Conservation (phyloP, 2,113 vertebrate species). For the Cyphomyrus discorhynchus region DNA sequence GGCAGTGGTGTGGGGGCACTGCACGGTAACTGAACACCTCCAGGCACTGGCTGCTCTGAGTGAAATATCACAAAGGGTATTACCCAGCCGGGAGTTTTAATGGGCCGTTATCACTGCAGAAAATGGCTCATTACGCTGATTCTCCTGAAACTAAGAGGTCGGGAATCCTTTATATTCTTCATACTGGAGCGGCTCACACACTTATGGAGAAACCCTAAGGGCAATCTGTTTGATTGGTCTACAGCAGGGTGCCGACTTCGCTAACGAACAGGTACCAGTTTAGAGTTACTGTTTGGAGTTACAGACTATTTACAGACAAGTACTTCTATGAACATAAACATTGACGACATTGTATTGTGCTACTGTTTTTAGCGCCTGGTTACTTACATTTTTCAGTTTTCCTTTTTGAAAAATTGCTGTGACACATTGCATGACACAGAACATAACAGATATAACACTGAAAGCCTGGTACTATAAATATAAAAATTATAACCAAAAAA, state of each 20-base stretch:
- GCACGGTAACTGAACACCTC: background rate
- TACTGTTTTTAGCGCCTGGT: background rate
- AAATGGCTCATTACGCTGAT: background rate
- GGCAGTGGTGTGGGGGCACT: background rate
- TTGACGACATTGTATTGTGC: background rate
- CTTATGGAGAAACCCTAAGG: background rate
- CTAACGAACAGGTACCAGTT: background rate
- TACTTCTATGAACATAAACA: background rate
- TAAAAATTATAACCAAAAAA: background rate
- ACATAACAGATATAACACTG: background rate
- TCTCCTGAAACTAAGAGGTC: background rate
- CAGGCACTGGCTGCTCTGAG: background rate
- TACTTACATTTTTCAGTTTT: background rate
- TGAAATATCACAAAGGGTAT: conserved; percentile 9
- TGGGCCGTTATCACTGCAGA: background rate
- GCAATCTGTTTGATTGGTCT: background rate
- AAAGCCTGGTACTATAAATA: background rate
- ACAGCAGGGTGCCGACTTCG: background rate
- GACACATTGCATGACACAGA: background rate
- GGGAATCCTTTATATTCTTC: background rate
- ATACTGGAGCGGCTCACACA: background rate
- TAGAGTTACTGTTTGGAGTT: background rate
- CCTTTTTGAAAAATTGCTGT: background rate
- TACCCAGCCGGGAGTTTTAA: background rate
- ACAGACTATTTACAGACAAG: background rate